A percentile compares a stretch with the other conserved stretches of the same genome.
phyloP scores from a whole-genome alignment of 2,113 vertebrate genomes.

The crab-eating macaque (Macaca fascicularis) region DNA sequence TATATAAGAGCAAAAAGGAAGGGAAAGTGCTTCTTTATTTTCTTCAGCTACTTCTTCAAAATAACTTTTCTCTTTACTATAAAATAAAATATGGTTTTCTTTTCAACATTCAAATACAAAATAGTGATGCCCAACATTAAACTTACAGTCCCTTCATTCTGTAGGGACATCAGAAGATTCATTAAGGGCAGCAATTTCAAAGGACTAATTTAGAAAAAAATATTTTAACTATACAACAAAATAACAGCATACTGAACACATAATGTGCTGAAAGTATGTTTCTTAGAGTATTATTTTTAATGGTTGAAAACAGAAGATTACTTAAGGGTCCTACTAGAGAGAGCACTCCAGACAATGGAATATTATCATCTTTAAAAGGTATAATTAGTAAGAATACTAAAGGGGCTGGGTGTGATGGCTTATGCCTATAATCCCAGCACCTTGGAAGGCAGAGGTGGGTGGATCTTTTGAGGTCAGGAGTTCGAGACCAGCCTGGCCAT shows the following conservation, averaged over 20 bases:
- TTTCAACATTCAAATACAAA: not conserved
- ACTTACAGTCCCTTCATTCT: not conserved
- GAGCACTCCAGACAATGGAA: too few species aligned
- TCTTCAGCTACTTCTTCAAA: not conserved
- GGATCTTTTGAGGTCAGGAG: too few species aligned
- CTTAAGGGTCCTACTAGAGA: not conserved
- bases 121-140: not conserved
- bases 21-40: not conserved
- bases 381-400: not conserved
- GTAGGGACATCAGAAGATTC: not conserved
- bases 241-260: not conserved
- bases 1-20: not conserved
- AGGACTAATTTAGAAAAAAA: not conserved
- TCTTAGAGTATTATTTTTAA: not conserved
- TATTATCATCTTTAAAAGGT: not conserved
- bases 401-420: too few species aligned
- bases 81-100: not conserved
- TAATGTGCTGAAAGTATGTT: not conserved
- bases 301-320: not conserved
- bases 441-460: too few species aligned
- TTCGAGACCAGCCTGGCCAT: too few species aligned
- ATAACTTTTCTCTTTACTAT: not conserved
- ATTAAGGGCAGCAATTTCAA: not conserved
- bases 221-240: not conserved
- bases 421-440: too few species aligned